phyloP scores from a whole-genome alignment of 2,797 vertebrate genomes.

The Microchirus variegatus region DNA sequence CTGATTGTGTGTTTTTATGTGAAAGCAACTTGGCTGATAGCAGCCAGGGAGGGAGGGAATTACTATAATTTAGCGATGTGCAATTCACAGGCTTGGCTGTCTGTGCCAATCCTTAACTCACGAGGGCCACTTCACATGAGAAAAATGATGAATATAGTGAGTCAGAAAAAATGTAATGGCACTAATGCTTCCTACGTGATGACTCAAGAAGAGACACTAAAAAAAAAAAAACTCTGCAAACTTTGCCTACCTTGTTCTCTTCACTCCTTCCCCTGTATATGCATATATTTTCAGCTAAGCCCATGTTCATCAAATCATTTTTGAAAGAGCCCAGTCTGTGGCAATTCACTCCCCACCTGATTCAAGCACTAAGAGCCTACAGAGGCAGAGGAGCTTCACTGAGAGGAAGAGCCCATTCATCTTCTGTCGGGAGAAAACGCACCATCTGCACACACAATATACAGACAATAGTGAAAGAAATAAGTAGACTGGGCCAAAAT shows the following conservation, averaged over 20 bases:
- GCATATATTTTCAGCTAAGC: conserved; percentile 19
- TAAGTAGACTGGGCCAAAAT: not conserved
- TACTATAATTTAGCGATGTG: conserved; percentile 53
- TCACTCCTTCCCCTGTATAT: conserved; percentile 5
- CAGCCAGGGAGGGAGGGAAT: conserved; percentile 18
- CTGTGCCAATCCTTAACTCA: conserved; percentile 15
- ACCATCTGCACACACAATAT: conserved; percentile 9
- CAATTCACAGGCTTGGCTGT: conserved; percentile 30
- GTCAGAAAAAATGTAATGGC: not conserved
- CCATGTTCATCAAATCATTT: conserved; percentile 46
- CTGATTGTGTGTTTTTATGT: conserved; percentile 42
- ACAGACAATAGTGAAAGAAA: conserved; percentile 6
- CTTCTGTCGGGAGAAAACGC: conserved; percentile 39
- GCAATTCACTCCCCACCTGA: too few relatives aligned
- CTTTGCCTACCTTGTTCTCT: conserved; percentile 16
- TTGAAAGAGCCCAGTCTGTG: conserved; percentile 38
- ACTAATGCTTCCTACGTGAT: not conserved
- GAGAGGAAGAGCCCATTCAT: conserved; percentile 53
- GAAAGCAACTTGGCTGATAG: conserved; percentile 21
- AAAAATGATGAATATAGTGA: not conserved
- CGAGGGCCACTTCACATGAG: conserved; percentile 25
- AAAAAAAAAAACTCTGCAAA: conserved; percentile 14
- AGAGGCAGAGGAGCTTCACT: conserved; percentile 43
- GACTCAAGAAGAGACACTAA: not conserved
- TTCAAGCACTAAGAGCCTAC: conserved; percentile 37